Conservation (phyloP, 1,140 invertebrate genomes). For the Diorhabda sublineata region DNA sequence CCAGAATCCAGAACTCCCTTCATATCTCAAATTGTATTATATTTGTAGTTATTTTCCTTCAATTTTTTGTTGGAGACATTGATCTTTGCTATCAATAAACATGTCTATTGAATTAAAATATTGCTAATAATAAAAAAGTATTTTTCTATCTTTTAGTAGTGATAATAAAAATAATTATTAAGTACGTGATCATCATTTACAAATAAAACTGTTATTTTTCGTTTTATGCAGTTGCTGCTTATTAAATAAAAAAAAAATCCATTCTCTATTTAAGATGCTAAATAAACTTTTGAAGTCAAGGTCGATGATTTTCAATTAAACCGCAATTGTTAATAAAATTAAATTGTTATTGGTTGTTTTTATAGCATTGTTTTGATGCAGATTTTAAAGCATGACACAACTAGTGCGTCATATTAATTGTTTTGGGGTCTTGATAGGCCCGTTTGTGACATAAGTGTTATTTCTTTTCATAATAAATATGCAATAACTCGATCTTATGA, state of each 20-base stretch:
- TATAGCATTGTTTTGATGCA: constrained; percentile 1
- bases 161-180: not conserved
- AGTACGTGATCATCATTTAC: not conserved
- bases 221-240: not conserved
- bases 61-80: too few species aligned
- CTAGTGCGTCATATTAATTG: not conserved
- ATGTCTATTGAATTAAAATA: too few species aligned
- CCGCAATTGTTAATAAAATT: not conserved
- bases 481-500: too few species aligned
- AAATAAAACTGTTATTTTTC: constrained; percentile 3
- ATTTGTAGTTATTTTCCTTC: too few species aligned
- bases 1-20: too few species aligned
- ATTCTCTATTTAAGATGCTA: not conserved
- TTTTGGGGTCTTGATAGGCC: not conserved
- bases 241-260: not conserved
- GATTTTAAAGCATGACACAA: not conserved
- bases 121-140: too few species aligned
- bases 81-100: too few species aligned
- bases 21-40: too few species aligned
- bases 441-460: too few species aligned
- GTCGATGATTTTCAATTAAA: not conserved
- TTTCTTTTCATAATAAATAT: too few species aligned
- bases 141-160: too few species aligned
- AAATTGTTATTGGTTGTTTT: constrained; percentile 3
- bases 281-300: not conserved